Evolutionary conservation across 1,140 invertebrate species (phyloP), one percentile per base, ranked within the genome.

Genomic region (Drosophila erecta): DNA sequence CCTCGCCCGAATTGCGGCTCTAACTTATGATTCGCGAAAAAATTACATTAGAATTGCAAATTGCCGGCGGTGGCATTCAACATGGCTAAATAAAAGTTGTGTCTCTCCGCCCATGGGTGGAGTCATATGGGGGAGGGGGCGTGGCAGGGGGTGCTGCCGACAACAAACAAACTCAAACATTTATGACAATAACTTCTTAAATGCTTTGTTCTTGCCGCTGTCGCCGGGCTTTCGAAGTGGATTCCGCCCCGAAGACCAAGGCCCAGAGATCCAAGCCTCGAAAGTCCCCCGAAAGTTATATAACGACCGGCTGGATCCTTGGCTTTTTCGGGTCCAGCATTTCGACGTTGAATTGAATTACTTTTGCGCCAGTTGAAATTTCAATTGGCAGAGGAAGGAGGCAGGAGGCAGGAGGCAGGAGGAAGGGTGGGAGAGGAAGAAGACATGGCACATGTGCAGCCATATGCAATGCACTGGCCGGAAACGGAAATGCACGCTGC

Each of bases 131-230:
- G 44, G 37, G 38, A 11, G 33, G 33, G 38, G 54, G 46, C 14
- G 33, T 17, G 15, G 6, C 43, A 14, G 20, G 20, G 20, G 62
- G 17, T 20, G 51, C 24, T 40, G 61, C 37, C 70, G 51, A 65
- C 56, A 76, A 66, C 73, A 87, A 87, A 79, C 71, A 87, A 83
- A 89, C 84, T 87, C 71, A 89, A 87, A 87, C 84, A 89, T 87
- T 87, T 87, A 87, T 87, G 84, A 89, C 84, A 87, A 87, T 87
- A 87, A 87, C 84, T 87, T 87, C 84, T 87, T 87, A 87, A 87
- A 87, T 87, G 83, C 83, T 83, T 79, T 85, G 81, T 77, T 87
- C 81, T 76, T 70, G 71, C 51, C 59, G 40, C 38, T 75, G 70
- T 72, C 69, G 70, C 64, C 56, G 41, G 46, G 62, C 54, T 38